Evolutionary conservation across 2,888 invertebrate species (phyloP), one percentile per base, ranked within the genome.

Genomic region (Adelognathus sp.): DNA sequence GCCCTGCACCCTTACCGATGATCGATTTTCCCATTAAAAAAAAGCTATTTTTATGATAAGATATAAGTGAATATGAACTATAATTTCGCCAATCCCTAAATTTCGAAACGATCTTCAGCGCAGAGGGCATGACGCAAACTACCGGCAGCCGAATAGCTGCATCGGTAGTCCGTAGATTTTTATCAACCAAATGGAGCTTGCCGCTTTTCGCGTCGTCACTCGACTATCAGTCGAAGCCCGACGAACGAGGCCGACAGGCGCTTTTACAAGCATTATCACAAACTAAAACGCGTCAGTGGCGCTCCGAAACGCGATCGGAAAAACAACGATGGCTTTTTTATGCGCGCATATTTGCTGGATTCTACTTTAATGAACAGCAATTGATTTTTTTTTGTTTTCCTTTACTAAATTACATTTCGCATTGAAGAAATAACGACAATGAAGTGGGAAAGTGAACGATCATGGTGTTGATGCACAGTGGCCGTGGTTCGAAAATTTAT

Each of bases 111-210:
- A 46, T 18, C 46, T 9, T 46, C 9, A n/a, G 46, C 11, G 18
- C 6, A 24, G 5, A n/a, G 21, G 50, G 21, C 24, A 60, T 24
- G 24, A 27, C n/a, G 50, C 18, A 16, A 39, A 36, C 33, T 29
- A 46, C 21, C 60, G 27, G 31, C 21, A 60, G 56, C 29, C 54
- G 46, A 67, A 66, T 44, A 41, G 60, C 33, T 60, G 39, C 72
- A 76, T 71, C 76, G 64, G 50, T 54, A n/a, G 41, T 31, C 39
- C 31, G 41, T 41, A 41, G 50, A 58, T 67, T 61, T 60, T 77
- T 77, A 67, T 73, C 77, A 77, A 73, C 54, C 72, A 67, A 54
- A 67, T 29, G 67, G 29, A 54, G 39, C 64, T 60, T 52, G 54
- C 54, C 29, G 21, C 36, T 11, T 71, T 64, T 67, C 7, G n/a